Percentiles rank a stretch among this genome's conserved stretches.
Evolutionary conservation across 2,113 vertebrate genomes (phyloP).

Genomic region (Accipiter virgatus): DNA sequence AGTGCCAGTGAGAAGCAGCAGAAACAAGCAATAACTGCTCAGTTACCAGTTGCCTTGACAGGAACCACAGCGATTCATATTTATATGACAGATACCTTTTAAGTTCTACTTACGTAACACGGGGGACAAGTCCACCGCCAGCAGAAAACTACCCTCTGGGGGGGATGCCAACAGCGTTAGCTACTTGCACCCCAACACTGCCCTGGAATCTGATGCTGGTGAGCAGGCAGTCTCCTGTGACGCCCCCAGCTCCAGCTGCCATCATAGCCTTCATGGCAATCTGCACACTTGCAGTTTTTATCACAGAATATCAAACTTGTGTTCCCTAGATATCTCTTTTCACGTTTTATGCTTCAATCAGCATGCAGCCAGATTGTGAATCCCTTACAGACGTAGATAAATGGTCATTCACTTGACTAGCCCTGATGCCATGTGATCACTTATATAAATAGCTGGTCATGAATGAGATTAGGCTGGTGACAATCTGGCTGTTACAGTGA

Average conservation of each 20-base stretch:
- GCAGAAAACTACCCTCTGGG: not conserved
- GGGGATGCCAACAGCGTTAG: not conserved
- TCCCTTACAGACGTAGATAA: not conserved
- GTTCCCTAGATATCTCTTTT: not conserved
- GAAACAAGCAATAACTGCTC: not conserved
- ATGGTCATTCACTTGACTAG: not conserved
- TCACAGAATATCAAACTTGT: not conserved
- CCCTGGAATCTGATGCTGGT: not conserved
- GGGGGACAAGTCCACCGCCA: not conserved
- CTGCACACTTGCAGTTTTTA: not conserved
- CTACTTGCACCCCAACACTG: not conserved
- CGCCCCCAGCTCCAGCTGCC: not conserved
- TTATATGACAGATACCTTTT: not conserved
- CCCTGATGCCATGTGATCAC: not conserved
- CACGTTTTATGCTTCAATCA: not conserved
- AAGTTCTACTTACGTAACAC: not conserved
- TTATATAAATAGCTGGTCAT: not conserved
- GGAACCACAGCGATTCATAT: not conserved
- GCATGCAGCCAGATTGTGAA: not conserved
- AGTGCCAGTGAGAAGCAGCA: not conserved
- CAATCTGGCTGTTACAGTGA: not conserved
- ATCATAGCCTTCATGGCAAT: not conserved
- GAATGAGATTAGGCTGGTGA: constrained; percentile 5
- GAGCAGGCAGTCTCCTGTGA: not conserved
- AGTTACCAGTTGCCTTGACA: not conserved